phyloP scores from a whole-genome alignment of 2,888 invertebrate species.

The Melolontha melolontha region DNA sequence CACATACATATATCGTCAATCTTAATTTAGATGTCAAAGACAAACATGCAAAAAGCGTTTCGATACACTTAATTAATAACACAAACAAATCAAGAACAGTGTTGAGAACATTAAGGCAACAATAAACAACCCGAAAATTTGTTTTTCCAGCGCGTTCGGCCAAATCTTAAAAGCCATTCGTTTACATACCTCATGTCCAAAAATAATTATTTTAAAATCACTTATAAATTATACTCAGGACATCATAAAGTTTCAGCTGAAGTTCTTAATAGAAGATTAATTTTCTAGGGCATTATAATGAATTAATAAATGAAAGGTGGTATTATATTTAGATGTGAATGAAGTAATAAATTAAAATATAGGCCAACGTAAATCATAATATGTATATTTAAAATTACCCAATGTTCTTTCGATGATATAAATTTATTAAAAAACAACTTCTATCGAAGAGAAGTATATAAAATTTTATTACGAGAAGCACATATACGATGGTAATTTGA shows the following conservation, averaged over 20 bases:
- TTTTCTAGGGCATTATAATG: no score
- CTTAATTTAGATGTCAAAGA: conserved; percentile 3
- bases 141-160: neutral
- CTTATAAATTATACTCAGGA: conserved; percentile 15
- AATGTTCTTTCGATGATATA: no score
- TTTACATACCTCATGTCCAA: neutral
- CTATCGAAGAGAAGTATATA: no score
- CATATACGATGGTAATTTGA: no score
- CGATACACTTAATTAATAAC: neutral
- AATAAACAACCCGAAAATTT: conserved; percentile 8
- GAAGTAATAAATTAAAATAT: no score
- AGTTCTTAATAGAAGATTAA: conserved; percentile 1
- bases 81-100: conserved; percentile 10
- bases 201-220: conserved; percentile 27
- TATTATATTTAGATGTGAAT: no score
- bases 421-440: no score
- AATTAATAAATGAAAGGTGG: no score
- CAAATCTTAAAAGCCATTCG: neutral
- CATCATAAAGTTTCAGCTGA: neutral
- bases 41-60: neutral
- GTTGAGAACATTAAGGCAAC: conserved; percentile 24
- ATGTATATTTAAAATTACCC: no score
- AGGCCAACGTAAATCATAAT: no score
- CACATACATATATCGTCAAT: conserved; percentile 4
- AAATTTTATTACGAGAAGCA: no score